Conservation (phyloP, 2,797 vertebrate genomes). For the Apogon talboti region DNA sequence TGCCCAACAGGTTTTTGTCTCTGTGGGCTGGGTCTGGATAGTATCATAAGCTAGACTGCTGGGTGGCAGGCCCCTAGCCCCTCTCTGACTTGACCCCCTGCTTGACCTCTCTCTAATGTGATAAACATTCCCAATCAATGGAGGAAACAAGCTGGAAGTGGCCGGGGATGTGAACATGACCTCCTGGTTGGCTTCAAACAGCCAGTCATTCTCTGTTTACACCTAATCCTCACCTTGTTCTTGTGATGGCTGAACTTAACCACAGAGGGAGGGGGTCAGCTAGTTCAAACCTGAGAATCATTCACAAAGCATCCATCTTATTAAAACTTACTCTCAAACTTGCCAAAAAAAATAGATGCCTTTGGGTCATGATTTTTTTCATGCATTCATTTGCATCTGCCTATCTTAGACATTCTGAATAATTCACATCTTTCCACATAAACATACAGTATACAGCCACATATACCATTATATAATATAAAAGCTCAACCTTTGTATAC, state of each 20-base stretch:
- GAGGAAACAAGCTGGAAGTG: constrained; percentile 79
- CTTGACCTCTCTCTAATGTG: constrained; percentile 78
- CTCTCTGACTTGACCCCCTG: constrained; percentile 64
- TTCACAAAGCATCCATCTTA: constrained; percentile 12
- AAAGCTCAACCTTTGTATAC: too few species aligned
- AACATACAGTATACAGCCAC: neutral
- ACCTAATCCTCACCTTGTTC: constrained; percentile 60
- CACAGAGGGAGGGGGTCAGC: constrained; percentile 42
- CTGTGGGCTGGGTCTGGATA: constrained; percentile 71
- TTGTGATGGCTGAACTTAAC: constrained; percentile 35
- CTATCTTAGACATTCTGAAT: neutral
- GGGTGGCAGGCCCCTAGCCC: constrained; percentile 57
- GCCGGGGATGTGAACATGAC: constrained; percentile 73
- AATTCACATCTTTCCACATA: neutral
- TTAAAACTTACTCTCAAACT: constrained; percentile 7
- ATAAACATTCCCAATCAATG: constrained; percentile 81
- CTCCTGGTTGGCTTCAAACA: constrained; percentile 72
- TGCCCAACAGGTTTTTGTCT: constrained; percentile 55
- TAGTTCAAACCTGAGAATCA: constrained; percentile 40
- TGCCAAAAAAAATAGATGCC: neutral
- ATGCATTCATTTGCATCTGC: neutral
- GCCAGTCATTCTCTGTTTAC: constrained; percentile 68
- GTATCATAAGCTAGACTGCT: constrained; percentile 61
- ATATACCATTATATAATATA: too few species aligned
- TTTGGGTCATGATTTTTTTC: neutral